Conservation (phyloP, 2,113 vertebrate species). For the Stomatorhinus ivindoensis region DNA sequence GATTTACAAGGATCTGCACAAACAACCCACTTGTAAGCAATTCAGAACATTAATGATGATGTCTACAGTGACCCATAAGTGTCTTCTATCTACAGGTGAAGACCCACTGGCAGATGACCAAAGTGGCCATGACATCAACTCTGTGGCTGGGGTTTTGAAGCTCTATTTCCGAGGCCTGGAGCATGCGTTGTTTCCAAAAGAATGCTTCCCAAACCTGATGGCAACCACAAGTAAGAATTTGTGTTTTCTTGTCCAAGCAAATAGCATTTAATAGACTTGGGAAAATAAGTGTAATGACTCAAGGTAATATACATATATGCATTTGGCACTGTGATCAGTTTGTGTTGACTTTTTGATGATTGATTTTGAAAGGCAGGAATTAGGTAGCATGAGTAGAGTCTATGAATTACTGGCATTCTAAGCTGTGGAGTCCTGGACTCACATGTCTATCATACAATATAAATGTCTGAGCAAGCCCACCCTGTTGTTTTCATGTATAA, state of each 20-base stretch:
- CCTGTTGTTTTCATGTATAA: background rate
- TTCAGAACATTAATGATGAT: background rate
- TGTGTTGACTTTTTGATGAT: background rate
- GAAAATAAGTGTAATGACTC: background rate
- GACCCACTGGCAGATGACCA: constrained; percentile 93
- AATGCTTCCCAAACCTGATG: constrained; percentile 91
- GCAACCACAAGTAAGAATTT: constrained; percentile 89
- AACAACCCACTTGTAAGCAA: background rate
- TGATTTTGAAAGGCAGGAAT: background rate
- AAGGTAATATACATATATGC: background rate
- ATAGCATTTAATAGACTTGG: too few relatives aligned
- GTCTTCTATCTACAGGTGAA: constrained; percentile 65
- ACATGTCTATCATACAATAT: background rate
- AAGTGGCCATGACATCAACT: constrained; percentile 89
- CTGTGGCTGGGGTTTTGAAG: constrained; percentile 93
- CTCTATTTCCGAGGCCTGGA: constrained; percentile 97
- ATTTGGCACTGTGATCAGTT: background rate
- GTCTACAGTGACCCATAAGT: constrained; percentile 43
- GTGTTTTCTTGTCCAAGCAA: constrained; percentile 63
- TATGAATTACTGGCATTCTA: background rate
- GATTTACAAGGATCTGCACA: background rate
- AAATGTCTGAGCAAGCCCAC: background rate
- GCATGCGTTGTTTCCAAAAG: constrained; percentile 94
- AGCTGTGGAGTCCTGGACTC: background rate
- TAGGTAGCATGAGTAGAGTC: background rate